Percentiles rank a stretch among this genome's conserved stretches.
Conservation (phyloP, 2,113 vertebrate genomes). For the Hippocampus mohnikei region DNA sequence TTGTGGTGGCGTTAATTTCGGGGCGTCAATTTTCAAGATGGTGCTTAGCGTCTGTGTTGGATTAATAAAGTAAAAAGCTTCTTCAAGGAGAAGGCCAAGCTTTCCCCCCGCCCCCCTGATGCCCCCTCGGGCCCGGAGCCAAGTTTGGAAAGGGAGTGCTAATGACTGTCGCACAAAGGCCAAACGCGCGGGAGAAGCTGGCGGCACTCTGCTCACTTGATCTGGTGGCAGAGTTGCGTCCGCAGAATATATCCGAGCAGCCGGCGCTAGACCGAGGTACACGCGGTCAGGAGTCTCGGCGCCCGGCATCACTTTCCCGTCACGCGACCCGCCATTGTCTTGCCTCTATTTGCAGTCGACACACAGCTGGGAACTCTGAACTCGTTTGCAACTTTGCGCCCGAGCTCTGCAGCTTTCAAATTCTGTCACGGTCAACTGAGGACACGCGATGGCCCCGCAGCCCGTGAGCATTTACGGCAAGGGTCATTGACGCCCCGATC, state of each 20-base stretch:
- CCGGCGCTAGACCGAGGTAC: slow-evolving; percentile 14
- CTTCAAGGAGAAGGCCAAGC: not conserved
- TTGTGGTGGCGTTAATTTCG: not conserved
- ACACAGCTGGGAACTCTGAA: not conserved
- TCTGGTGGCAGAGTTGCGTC: slow-evolving; percentile 35
- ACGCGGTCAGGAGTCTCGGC: not conserved
- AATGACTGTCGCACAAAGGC: slow-evolving; percentile 68
- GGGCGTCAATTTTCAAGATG: not conserved
- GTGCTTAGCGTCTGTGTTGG: slow-evolving; percentile 11
- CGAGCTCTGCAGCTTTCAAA: slow-evolving; percentile 10
- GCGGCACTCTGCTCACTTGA: slow-evolving; percentile 43
- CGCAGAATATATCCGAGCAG: slow-evolving; percentile 38
- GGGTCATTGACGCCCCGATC: not conserved
- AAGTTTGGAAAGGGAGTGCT: slow-evolving; percentile 59
- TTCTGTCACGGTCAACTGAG: slow-evolving; percentile 13
- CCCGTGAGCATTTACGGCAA: slow-evolving; percentile 9
- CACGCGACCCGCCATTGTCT: not conserved
- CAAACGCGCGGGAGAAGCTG: slow-evolving; percentile 56
- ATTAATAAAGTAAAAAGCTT: slow-evolving; percentile 14
- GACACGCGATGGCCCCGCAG: slow-evolving; percentile 20
- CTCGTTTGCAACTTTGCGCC: not conserved
- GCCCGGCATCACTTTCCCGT: slow-evolving; percentile 1
- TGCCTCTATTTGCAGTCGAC: slow-evolving; percentile 1
- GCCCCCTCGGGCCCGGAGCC: slow-evolving; percentile 45
- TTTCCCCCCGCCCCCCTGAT: slow-evolving; percentile 24